Percentiles rank a stretch among this genome's conserved stretches.
phyloP scores from a whole-genome alignment of 2,888 invertebrate species.

The Entomobrya multifasciata region DNA sequence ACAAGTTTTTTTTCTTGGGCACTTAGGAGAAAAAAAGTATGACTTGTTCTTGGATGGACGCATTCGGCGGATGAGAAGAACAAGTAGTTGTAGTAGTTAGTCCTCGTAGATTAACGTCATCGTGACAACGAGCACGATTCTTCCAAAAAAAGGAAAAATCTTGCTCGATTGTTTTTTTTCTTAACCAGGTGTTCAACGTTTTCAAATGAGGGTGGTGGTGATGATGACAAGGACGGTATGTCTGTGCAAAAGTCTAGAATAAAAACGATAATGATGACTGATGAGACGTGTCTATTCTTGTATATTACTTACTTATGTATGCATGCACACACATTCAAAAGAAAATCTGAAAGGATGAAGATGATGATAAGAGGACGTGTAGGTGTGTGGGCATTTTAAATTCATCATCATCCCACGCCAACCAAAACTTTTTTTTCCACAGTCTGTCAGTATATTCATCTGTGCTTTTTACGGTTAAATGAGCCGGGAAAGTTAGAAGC shows the following conservation, averaged over 20 bases:
- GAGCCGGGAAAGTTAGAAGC: too few relatives aligned
- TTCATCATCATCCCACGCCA: constrained; percentile 40
- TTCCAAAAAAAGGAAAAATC: constrained; percentile 12
- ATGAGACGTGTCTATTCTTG: constrained; percentile 54
- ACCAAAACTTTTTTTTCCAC: background rate
- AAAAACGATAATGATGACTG: constrained; percentile 61
- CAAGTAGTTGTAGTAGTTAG: background rate
- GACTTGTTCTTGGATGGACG: constrained; percentile 20
- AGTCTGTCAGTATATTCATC: too few relatives aligned
- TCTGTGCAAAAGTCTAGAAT: constrained; percentile 1
- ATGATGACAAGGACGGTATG: too few relatives aligned
- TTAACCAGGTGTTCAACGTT: background rate
- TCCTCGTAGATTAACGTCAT: constrained; percentile 69
- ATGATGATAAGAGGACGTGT: constrained; percentile 33
- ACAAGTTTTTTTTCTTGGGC: constrained; percentile 21
- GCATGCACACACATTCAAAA: background rate
- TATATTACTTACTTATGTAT: constrained; percentile 39
- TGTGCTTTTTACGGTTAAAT: too few relatives aligned
- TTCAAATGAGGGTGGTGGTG: background rate
- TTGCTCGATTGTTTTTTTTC: background rate
- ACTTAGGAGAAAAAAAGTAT: constrained; percentile 7
- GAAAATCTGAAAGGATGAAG: constrained; percentile 15
- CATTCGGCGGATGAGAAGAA: constrained; percentile 38
- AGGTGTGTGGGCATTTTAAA: constrained; percentile 49
- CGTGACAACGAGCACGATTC: constrained; percentile 30